phyloP scores from a whole-genome alignment of 2,113 vertebrate species.

The Rhinolophus sinicus region DNA sequence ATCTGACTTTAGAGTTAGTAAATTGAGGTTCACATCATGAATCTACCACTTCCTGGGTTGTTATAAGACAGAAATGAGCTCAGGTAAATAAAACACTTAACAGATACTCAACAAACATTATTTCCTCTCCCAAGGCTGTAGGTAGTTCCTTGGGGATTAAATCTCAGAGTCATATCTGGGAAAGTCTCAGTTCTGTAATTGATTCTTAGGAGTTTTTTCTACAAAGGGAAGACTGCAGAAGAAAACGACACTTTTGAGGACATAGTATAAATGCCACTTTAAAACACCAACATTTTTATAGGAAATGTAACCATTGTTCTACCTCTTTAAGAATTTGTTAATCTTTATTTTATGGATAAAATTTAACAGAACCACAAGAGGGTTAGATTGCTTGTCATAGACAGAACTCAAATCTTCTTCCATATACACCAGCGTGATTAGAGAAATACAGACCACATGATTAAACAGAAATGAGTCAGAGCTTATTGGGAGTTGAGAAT shows the following conservation, averaged over 20 bases:
- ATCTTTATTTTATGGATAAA: not conserved
- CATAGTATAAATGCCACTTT: not conserved
- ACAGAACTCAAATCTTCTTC: not conserved
- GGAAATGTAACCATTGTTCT: not conserved
- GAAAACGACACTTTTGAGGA: not conserved
- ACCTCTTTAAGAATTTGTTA: not conserved
- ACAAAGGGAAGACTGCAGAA: not conserved
- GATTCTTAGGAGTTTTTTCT: not conserved
- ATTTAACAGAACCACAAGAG: not conserved
- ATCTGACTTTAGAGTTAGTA: not conserved
- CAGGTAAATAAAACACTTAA: not conserved
- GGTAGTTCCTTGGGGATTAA: not conserved
- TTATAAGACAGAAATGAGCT: not conserved
- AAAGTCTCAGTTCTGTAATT: not conserved
- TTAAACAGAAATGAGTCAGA: not conserved
- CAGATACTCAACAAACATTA: not conserved
- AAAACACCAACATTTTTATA: not conserved
- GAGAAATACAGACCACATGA: not conserved
- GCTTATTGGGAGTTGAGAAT: not conserved
- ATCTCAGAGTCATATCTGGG: not conserved
- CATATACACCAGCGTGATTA: not conserved
- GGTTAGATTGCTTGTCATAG: not conserved
- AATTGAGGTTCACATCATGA: not conserved
- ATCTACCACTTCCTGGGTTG: not conserved
- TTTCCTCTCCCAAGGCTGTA: not conserved